Conservation (phyloP, 1,140 invertebrate species). For the Drosophila lowei region DNA sequence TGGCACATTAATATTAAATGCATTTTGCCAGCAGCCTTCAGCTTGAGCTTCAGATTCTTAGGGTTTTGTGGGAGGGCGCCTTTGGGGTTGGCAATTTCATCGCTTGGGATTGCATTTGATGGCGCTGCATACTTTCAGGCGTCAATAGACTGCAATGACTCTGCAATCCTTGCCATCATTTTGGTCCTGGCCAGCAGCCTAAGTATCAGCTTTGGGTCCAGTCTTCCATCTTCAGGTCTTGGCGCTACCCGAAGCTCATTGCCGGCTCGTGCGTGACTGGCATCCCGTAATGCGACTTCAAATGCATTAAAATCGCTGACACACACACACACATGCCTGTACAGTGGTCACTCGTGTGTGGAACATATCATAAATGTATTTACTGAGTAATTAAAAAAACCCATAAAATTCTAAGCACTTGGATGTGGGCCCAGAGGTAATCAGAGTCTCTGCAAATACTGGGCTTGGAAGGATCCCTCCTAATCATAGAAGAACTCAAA, state of each 20-base stretch:
- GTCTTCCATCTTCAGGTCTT: too few relatives aligned
- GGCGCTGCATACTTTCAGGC: slow-evolving; percentile 73
- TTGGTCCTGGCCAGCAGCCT: slow-evolving; percentile 19
- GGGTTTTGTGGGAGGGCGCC: neutral
- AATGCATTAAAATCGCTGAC: slow-evolving; percentile 74
- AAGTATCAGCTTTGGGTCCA: too few relatives aligned
- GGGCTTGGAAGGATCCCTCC: too few relatives aligned
- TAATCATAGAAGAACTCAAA: too few relatives aligned
- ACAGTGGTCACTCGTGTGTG: slow-evolving; percentile 18
- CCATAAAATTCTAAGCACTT: too few relatives aligned
- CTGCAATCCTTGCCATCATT: slow-evolving; percentile 54
- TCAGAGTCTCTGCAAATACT: too few relatives aligned
- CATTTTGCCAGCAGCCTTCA: slow-evolving; percentile 45
- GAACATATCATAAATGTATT: neutral
- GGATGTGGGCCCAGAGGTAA: too few relatives aligned
- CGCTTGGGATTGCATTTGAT: slow-evolving; percentile 36
- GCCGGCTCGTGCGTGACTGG: slow-evolving; percentile 64
- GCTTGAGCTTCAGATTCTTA: slow-evolving; percentile 20
- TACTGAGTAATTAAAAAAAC: too few relatives aligned
- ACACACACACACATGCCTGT: slow-evolving; percentile 23
- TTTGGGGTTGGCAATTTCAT: slow-evolving; percentile 2
- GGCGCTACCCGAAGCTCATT: slow-evolving; percentile 29
- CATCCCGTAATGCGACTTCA: slow-evolving; percentile 77
- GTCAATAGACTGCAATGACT: slow-evolving; percentile 77
- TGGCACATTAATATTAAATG: slow-evolving; percentile 79